Evolutionary conservation across 2,113 vertebrate species (phyloP).

Genomic region (Xiphias gladius): DNA sequence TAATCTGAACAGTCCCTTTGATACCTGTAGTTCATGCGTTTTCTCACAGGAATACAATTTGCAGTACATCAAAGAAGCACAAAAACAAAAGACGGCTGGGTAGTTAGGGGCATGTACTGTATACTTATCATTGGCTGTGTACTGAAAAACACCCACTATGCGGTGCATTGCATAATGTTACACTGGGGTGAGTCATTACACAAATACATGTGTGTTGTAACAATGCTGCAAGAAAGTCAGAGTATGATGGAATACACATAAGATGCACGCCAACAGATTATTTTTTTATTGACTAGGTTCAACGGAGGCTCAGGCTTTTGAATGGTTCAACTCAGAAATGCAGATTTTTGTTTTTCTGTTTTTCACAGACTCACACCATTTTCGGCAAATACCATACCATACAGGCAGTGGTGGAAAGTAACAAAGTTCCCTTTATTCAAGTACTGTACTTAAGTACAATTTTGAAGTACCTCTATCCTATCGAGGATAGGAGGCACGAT

Average conservation of each 20-base stretch:
- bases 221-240: slow-evolving; percentile 59
- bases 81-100: slow-evolving; percentile 15
- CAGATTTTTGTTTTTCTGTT: slow-evolving; percentile 12
- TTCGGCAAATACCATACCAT: background rate
- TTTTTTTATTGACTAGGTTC: slow-evolving; percentile 30
- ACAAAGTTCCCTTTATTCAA: background rate
- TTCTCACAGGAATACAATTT: slow-evolving; percentile 34
- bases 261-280: slow-evolving; percentile 35
- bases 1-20: slow-evolving; percentile 27
- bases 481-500: background rate
- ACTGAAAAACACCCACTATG: slow-evolving; percentile 26
- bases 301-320: slow-evolving; percentile 27
- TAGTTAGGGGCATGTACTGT: background rate
- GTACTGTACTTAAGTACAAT: background rate
- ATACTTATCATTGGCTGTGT: slow-evolving; percentile 16
- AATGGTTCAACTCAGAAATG: slow-evolving; percentile 24
- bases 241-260: slow-evolving; percentile 38
- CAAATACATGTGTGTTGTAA: slow-evolving; percentile 61
- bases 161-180: slow-evolving; percentile 53
- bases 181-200: slow-evolving; percentile 62
- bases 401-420: background rate
- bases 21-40: slow-evolving; percentile 23
- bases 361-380: background rate
- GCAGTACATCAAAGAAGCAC: slow-evolving; percentile 49
- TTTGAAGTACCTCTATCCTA: background rate